A percentile compares a stretch with the other conserved stretches of the same genome.
Conservation (phyloP, 2,113 vertebrate genomes). For the Tyrannus savana region DNA sequence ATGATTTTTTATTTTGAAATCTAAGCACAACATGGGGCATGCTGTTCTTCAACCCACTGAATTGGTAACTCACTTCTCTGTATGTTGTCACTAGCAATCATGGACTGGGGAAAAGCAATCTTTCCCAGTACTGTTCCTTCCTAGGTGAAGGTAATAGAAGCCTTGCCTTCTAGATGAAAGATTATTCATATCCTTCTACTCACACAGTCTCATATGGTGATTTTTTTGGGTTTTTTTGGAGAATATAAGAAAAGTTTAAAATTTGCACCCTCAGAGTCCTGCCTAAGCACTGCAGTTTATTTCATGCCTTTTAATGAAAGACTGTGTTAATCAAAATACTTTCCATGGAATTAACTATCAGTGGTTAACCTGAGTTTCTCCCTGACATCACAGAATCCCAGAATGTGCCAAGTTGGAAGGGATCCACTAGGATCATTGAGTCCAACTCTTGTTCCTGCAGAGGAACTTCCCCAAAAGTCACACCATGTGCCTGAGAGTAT, state of each 20-base stretch:
- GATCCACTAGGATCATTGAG: not conserved
- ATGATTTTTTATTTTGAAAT: conserved; percentile 6
- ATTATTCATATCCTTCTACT: not conserved
- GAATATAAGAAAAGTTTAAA: not conserved
- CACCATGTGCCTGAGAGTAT: not conserved
- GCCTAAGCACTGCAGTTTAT: not conserved
- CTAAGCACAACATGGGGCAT: not conserved
- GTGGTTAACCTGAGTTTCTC: not conserved
- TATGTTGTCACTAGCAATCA: conserved; percentile 13
- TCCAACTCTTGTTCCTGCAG: not conserved
- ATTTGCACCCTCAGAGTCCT: not conserved
- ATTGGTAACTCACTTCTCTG: conserved; percentile 17
- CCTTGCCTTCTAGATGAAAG: not conserved
- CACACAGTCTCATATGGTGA: not conserved
- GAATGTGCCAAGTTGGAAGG: not conserved
- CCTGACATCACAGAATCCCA: not conserved
- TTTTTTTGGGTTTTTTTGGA: not conserved
- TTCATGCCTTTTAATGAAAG: not conserved
- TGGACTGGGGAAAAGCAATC: not conserved
- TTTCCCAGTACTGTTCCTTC: not conserved
- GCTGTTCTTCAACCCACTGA: not conserved
- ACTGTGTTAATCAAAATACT: not conserved
- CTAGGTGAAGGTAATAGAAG: not conserved
- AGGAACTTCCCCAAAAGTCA: not conserved
- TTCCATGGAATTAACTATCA: not conserved